Conservation (phyloP, 1,140 invertebrate genomes). For the Heliconius hewitsoni region DNA sequence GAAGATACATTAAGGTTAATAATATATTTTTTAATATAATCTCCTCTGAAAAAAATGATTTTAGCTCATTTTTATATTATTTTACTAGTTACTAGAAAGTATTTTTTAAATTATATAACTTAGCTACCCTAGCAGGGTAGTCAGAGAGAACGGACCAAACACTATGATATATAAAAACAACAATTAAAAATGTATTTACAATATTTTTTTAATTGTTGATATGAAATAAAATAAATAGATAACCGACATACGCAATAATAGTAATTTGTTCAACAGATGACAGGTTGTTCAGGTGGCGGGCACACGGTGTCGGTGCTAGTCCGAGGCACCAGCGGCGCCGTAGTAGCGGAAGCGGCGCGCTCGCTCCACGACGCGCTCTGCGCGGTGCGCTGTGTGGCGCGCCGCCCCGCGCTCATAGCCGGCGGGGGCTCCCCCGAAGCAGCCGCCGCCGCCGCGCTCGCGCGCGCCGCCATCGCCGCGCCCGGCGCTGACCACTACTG, state of each 20-base stretch:
- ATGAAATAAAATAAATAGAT: too few species aligned
- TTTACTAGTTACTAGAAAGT: too few species aligned
- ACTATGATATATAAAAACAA: too few species aligned
- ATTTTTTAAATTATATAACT: too few species aligned
- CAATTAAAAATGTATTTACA: too few species aligned
- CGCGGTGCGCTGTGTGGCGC: conserved; percentile 98
- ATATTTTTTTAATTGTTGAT: too few species aligned
- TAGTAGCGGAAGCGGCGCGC: conserved; percentile 96
- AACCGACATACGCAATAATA: too few species aligned
- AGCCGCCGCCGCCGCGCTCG: conserved; percentile 93
- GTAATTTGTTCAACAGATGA: conserved; percentile 86
- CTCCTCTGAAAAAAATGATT: neutral
- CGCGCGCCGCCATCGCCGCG: conserved; percentile 90
- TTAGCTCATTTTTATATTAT: too few species aligned
- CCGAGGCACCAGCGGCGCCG: conserved; percentile 98
- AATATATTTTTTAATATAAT: neutral
- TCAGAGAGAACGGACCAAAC: too few species aligned
- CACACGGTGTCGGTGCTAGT: conserved; percentile 96
- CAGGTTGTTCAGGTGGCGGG: conserved; percentile 93
- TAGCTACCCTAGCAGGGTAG: too few species aligned
- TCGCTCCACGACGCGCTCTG: conserved; percentile 99
- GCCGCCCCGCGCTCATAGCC: conserved; percentile 93
- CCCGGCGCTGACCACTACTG: conserved; percentile 97
- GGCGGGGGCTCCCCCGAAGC: conserved; percentile 99
- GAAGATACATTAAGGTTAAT: conserved; percentile 92